Percentiles rank a stretch among this genome's conserved stretches.
Evolutionary conservation across 2,888 invertebrate species (phyloP).

Genomic region (Limnephilus marmoratus): DNA sequence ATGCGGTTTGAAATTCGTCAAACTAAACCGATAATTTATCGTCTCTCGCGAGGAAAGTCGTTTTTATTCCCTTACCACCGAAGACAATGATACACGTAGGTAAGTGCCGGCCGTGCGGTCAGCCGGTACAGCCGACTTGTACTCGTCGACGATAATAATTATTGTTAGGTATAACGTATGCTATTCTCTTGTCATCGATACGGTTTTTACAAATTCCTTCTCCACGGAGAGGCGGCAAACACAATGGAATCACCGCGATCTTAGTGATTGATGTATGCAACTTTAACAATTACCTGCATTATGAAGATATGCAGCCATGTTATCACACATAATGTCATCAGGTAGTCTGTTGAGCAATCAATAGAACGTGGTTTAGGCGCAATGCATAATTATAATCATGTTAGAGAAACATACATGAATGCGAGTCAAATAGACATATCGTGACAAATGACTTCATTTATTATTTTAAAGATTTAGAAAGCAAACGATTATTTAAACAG

Average conservation of each 20-base stretch:
- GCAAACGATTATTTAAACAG: neutral
- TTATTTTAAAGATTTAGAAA: neutral
- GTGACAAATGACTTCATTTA: neutral
- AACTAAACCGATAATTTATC: conserved; percentile 45
- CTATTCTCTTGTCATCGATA: conserved; percentile 34
- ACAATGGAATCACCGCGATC: neutral
- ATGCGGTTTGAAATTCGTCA: conserved; percentile 46
- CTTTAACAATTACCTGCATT: neutral
- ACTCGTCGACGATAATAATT: conserved; percentile 19
- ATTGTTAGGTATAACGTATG: conserved; percentile 28
- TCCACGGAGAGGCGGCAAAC: neutral
- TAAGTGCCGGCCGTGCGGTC: neutral
- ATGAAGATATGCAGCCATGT: neutral
- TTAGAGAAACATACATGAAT: too few relatives aligned
- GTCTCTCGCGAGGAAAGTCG: conserved; percentile 18
- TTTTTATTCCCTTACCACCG: conserved; percentile 26
- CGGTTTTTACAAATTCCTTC: conserved; percentile 2
- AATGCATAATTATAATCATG: neutral
- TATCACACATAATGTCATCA: conserved; percentile 2
- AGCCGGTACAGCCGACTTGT: neutral
- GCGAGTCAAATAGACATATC: neutral
- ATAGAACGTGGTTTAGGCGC: neutral
- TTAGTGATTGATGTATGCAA: neutral
- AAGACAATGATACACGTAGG: conserved; percentile 39
- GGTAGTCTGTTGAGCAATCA: neutral